Evolutionary conservation across 2,888 invertebrate species (phyloP), one percentile per base, ranked within the genome.

Genomic region (Melieria picta): DNA sequence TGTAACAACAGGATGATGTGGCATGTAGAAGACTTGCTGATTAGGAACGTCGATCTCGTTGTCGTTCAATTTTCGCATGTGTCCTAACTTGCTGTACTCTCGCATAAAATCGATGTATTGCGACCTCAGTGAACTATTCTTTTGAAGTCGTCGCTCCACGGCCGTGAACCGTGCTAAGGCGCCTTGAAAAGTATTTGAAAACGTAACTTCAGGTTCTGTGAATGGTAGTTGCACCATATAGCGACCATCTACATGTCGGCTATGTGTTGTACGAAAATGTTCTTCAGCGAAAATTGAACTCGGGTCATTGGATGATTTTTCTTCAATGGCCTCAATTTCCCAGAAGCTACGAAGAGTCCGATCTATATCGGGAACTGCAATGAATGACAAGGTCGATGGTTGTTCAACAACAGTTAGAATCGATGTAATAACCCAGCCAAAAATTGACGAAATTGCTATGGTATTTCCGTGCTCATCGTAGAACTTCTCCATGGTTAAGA

Each of bases 31-130:
- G 9, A 50, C 50, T 2, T 11, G 1, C 7, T 50, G 9, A 50
- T 50, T 11, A 9, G 7, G 50, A 11, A 50, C 50, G 7, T 9
- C 50, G 7, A 50, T 50, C 11, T 50, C 50, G 50, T 11, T 50
- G 50, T 11, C 50, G 9, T 50, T 9, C 7, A 71, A 43, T 7
- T 71, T 56, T 10, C 71, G 55, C 71, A 65, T 71, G 30, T 71
- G 71, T 6, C 61, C 71, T 10, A 61, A 47, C 45, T 2, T 47
- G 10, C 48, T 10, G 7, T 71, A 71, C 46, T 65, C 60, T 16
- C n/a, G 43, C 70, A 65, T 71, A 71, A 71, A 71, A 7, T 65
- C n/a, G 9, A 65, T 46, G 46, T 71, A 71, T 30, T 65, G 42
- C 4, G 45, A 10, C 11, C 42, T 55, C 3, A 71, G n/a, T 46